These are phyloP conservation scores for Tipula confusa DNA, from an alignment of 2,888 invertebrate species.

Conservation along the genomic window DNA sequence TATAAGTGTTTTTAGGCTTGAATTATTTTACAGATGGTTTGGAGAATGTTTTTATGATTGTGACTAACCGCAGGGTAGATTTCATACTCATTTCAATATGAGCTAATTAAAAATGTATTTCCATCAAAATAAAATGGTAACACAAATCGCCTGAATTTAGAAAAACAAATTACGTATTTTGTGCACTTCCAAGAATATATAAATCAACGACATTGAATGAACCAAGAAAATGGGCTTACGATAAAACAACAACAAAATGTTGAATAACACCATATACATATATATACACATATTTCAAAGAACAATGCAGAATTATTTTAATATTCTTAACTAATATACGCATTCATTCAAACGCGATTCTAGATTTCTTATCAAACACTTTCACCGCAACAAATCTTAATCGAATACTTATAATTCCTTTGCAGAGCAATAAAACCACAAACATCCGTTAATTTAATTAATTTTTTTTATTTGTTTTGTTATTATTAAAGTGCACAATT, in stretches of 20 bases:
- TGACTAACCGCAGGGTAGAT: too few relatives aligned
- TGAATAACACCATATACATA: too few relatives aligned
- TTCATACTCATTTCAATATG: too few relatives aligned
- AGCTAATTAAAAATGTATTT: too few relatives aligned
- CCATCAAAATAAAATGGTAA: too few relatives aligned
- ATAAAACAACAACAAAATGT: not conserved
- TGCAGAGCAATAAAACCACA: not conserved
- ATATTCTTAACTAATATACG: not conserved
- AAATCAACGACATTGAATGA: not conserved
- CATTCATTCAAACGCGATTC: not conserved
- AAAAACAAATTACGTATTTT: not conserved
- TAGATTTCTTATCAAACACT: not conserved
- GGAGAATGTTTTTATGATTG: too few relatives aligned
- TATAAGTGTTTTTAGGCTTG: too few relatives aligned
- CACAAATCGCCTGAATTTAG: too few relatives aligned
- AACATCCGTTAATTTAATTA: not conserved
- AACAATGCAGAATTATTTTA: not conserved
- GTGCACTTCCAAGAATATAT: not conserved
- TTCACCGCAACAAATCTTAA: not conserved
- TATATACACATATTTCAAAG: not conserved
- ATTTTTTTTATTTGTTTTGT: not conserved
- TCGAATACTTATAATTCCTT: not conserved
- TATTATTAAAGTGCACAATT: not conserved
- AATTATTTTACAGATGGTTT: too few relatives aligned
- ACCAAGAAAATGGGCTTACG: not conserved